Percentiles rank a stretch among this genome's conserved stretches.
Evolutionary conservation across 2,888 invertebrate species (phyloP).

Genomic region (Brenthis ino): DNA sequence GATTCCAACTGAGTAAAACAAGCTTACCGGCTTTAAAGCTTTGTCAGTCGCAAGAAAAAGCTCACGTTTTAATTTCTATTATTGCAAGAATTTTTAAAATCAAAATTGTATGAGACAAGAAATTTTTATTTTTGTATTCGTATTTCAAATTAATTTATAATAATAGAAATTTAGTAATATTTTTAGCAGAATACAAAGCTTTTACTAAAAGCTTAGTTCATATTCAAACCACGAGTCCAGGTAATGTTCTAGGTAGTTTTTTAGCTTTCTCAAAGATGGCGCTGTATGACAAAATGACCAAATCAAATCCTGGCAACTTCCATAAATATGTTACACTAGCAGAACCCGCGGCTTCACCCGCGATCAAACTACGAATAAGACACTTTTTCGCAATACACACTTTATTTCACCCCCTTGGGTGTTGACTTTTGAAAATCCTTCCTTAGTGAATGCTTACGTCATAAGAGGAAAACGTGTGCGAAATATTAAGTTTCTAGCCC

Average conservation of each 20-base stretch:
- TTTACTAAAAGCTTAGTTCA: conserved; percentile 13
- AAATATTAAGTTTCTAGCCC: no score
- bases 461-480: no score
- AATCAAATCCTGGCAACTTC: not conserved
- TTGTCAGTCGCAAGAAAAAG: conserved; percentile 6
- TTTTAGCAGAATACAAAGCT: not conserved
- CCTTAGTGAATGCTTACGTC: no score
- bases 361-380: no score
- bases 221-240: not conserved
- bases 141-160: not conserved
- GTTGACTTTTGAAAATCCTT: no score
- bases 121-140: not conserved
- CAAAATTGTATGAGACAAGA: not conserved
- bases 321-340: no score
- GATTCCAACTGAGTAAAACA: conserved; percentile 28
- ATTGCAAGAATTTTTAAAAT: not conserved
- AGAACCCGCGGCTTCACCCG: no score
- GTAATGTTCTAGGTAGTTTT: conserved; percentile 4
- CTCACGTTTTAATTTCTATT: not conserved
- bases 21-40: conserved; percentile 15
- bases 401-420: no score
- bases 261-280: conserved; percentile 24
- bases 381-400: no score
- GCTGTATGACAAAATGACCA: not conserved
- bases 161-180: not conserved